Conservation (phyloP, 2,113 vertebrate species). For the rabbit (Oryctolagus cuniculus) region DNA sequence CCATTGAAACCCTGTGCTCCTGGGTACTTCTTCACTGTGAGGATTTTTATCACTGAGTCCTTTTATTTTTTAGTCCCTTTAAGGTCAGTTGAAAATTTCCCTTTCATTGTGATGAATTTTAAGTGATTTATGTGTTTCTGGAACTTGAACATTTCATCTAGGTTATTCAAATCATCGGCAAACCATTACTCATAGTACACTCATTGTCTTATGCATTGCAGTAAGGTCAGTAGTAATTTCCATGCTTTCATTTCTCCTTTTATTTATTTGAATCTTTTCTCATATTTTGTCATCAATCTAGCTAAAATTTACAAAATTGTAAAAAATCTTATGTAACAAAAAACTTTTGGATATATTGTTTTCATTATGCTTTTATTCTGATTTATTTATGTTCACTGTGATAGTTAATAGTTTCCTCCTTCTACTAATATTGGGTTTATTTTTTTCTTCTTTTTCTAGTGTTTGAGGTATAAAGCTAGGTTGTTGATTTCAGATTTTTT, state of each 20-base stretch:
- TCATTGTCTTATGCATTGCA: neutral
- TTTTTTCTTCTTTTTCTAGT: neutral
- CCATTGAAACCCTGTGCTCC: neutral
- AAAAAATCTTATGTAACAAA: neutral
- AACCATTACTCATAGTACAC: neutral
- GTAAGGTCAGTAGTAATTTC: neutral
- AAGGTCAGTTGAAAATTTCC: neutral
- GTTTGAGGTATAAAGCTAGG: neutral
- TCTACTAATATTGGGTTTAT: neutral
- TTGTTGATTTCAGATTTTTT: neutral
- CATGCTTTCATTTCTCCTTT: neutral
- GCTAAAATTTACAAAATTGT: neutral
- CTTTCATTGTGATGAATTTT: neutral
- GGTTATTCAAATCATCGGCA: neutral
- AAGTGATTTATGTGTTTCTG: neutral
- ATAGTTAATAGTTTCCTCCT: neutral
- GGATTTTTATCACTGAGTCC: neutral
- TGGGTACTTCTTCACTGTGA: neutral
- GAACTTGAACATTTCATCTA: neutral
- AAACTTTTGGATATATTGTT: neutral
- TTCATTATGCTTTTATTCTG: neutral
- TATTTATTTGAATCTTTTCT: neutral
- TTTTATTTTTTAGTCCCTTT: neutral
- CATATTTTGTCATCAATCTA: neutral
- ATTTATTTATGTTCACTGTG: neutral